Evolutionary conservation across 2,888 invertebrate genomes (phyloP), one percentile per base, ranked within the genome.

Genomic region (Autographa pulchrina): DNA sequence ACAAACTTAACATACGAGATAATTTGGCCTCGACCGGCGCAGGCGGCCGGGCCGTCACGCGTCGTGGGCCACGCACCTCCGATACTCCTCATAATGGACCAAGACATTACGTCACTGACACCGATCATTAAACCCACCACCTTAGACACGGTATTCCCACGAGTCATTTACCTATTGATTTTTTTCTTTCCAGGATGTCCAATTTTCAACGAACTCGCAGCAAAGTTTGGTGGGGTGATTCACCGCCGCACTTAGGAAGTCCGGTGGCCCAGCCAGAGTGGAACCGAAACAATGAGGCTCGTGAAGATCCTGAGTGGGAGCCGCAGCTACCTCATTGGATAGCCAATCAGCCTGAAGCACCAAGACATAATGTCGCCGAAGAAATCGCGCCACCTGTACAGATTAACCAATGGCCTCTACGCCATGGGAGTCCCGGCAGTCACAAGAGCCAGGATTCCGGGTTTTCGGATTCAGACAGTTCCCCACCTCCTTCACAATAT

Each of bases 401-500:
- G 82, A 85, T 92, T 70, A 92, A 94, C 81, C 94, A 92, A 76
- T 96, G 96, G 96, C 95, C 95, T 43, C 89, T 94, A 35, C 90
- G 96, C 31, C 96, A 93, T 74, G 96, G 94, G 85, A 96, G 96
- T 87, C 96, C 94, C 78, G 97, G 92, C 38, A 97, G 97, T 89
- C 97, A 97, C 77, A 97, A 97, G 75, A 98, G 98, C 86, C 97
- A 97, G 91, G 98, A 98, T 91, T 98, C 98, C 0, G 98, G 98
- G 1, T 98, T 98, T 91, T 98, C 98, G 0, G 98, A 98, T 86
- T 97, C 97, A 0, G 98, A 98, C 85, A 96, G 96, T 82, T 97
- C 97, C 1, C 96, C 96, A n/a, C 96, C 96, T 0, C 91, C 90
- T 4, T 94, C 94, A 2, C 94, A 96, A 78, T 94, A 95, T 81